Evolutionary conservation across 2,797 vertebrate genomes (phyloP).

Genomic region (Rachycentron canadum): DNA sequence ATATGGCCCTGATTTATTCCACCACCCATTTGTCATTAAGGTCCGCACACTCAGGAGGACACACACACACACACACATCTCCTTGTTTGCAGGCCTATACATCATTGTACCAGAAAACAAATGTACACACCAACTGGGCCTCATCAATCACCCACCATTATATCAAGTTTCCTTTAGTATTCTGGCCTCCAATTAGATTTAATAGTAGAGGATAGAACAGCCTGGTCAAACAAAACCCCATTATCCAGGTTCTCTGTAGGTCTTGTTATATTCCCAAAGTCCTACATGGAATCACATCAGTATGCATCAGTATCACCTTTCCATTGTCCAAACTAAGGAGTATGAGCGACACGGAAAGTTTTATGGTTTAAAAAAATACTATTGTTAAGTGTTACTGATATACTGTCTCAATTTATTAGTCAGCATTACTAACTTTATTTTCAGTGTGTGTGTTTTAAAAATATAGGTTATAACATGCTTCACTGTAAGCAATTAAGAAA

Average conservation of each 20-base stretch:
- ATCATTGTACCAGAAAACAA: slow-evolving; percentile 44
- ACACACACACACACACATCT: slow-evolving; percentile 9
- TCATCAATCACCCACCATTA: slow-evolving; percentile 59
- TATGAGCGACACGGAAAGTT: neutral
- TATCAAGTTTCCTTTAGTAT: slow-evolving; percentile 48
- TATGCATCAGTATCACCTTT: neutral
- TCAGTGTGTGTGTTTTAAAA: no score
- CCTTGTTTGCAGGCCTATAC: slow-evolving; percentile 21
- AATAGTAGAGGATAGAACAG: slow-evolving; percentile 31
- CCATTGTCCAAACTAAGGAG: neutral
- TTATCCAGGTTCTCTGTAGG: slow-evolving; percentile 43
- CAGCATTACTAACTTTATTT: no score
- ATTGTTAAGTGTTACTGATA: neutral
- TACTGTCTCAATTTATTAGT: neutral
- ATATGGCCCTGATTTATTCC: slow-evolving; percentile 66
- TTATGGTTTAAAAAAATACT: no score
- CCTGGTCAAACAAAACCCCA: slow-evolving; percentile 19
- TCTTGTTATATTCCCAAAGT: slow-evolving; percentile 21
- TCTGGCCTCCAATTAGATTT: slow-evolving; percentile 47
- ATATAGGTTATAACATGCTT: no score
- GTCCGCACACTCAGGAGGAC: neutral
- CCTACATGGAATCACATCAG: slow-evolving; percentile 37
- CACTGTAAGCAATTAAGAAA: no score
- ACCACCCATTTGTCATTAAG: slow-evolving; percentile 44
- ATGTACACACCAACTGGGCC: slow-evolving; percentile 37